Base-by-base conservation (phyloP, 2,113 vertebrate genomes). In the Psilopsiagon aurifrons region DNA sequence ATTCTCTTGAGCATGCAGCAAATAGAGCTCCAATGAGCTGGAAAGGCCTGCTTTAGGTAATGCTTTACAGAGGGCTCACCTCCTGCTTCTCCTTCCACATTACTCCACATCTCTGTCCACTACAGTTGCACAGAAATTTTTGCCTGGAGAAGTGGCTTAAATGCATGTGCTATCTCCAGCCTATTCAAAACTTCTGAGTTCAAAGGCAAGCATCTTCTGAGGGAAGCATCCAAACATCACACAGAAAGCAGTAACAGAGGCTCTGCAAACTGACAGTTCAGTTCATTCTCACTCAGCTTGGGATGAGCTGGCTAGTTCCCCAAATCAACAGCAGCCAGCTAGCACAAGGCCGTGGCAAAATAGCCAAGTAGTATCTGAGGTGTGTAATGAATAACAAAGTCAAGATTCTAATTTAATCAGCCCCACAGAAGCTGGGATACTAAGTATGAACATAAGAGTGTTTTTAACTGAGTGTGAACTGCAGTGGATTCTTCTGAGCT, bases 11-110 rank as follows among this genome's bases (percentile, higher is more conserved):
- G 92, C 69, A 41, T 6, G 60, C 83, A 74, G 77, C 37, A 92
- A 91, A 83, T 19, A 31, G 69, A 86, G 69, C 89, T 95, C 71
- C 87, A 62, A 52, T 86, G 93, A 97, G 81, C 88, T 94, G 71
- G 94, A 95, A 95, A 95, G 87, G 68, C 47, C 92, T 79, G 77
- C 64, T 91, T 83, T 15, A 83, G 57, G 66, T 9, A 59, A 71
- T 0, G n/a, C 66, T 60, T 33, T 67, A 12, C 13, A 2, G 13
- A 90, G 31, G 29, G 69, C 68, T 88, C 43, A 41, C 7, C 46
- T 78, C 33, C 41, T 60, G 77, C 79, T 85, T 31, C 52, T 86
- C 70, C 39, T 37, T n/a, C 60, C 47, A 12, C 86, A 13, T 28
- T 47, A 46, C 83, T 76, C 59, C 66, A 41, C 15, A 6, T 57